Evolutionary conservation across 2,888 invertebrate genomes (phyloP), one percentile per base, ranked within the genome.

Genomic region (Volucella zonaria): DNA sequence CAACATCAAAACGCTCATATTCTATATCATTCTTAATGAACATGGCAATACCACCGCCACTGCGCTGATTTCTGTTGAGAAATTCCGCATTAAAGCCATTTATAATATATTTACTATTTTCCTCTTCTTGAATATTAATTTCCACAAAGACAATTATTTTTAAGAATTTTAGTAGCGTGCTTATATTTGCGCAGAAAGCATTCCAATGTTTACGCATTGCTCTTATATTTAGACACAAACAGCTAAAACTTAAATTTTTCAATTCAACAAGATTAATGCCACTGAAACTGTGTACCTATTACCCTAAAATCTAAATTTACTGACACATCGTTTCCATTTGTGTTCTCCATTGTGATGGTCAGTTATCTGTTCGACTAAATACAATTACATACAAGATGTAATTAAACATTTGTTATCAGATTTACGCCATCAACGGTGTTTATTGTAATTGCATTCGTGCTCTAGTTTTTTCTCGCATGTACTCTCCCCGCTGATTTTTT

Each of bases 401-500:
- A 38, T 64, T 64, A 49, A 14, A 14, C 4, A 18, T 14, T n/a
- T 0, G 58, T 10, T 12, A 71, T 58, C 14, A 49, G 49, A 15
- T 10, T 58, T 12, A 71, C 40, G n/a, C 23, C 23, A 8, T 18
- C n/a, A 14, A 14, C 14, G 2, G 51, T 59, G 6, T n/a, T 51
- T 38, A 70, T 58, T n/a, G 11, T 2, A 49, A 70, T 49, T 14
- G 70, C 18, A 14, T 47, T 14, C 1, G 58, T 45, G 6, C 38
- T 70, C 58, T 61, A 59, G 14, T 31, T 59, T 43, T 10, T n/a
- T 14, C 61, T 40, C 1, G 61, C 61, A 2, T 45, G 43, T 38
- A 61, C n/a, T 43, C 52, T 49, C 43, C 71, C 71, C 12, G 71
- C 71, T 61, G 59, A 31, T 31, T 59, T 43, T 10, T n/a, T 14